Evolutionary conservation across 2,888 invertebrate species (phyloP).

Genomic region (Brachypalpus laphriformis): DNA sequence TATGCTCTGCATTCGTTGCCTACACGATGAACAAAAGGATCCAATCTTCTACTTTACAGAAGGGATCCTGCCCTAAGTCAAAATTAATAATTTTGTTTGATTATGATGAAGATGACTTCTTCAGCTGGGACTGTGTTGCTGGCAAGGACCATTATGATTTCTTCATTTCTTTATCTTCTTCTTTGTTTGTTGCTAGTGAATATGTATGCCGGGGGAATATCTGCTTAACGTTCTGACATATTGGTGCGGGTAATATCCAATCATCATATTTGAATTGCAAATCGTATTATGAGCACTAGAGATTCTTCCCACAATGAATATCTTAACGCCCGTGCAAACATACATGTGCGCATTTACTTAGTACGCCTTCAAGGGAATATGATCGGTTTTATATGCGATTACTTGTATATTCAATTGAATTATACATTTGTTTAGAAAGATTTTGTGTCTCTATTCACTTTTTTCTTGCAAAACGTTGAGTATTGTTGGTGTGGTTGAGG

Average conservation of each 20-base stretch:
- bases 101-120: slow-evolving; percentile 60
- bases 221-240: slow-evolving; percentile 72
- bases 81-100: slow-evolving; percentile 66
- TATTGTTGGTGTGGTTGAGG: not conserved
- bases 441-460: slow-evolving; percentile 39
- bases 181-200: slow-evolving; percentile 32
- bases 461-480: not conserved
- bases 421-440: slow-evolving; percentile 48
- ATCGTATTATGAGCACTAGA: slow-evolving; percentile 51
- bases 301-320: slow-evolving; percentile 63
- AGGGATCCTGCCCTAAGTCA: slow-evolving; percentile 13
- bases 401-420: slow-evolving; percentile 57
- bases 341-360: slow-evolving; percentile 18
- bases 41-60: not conserved
- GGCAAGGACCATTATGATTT: slow-evolving; percentile 35
- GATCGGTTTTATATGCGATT: slow-evolving; percentile 56
- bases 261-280: slow-evolving; percentile 74
- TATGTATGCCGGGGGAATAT: slow-evolving; percentile 21
- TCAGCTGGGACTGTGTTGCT: slow-evolving; percentile 19
- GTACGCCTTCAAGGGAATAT: slow-evolving; percentile 51
- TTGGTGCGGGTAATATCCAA: slow-evolving; percentile 71
- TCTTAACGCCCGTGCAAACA: not conserved
- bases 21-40: slow-evolving; percentile 25
- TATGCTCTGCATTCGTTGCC: slow-evolving; percentile 15
- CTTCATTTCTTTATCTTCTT: slow-evolving; percentile 34